Evolutionary conservation across 2,113 vertebrate species (phyloP).

Genomic region (Castor canadensis): DNA sequence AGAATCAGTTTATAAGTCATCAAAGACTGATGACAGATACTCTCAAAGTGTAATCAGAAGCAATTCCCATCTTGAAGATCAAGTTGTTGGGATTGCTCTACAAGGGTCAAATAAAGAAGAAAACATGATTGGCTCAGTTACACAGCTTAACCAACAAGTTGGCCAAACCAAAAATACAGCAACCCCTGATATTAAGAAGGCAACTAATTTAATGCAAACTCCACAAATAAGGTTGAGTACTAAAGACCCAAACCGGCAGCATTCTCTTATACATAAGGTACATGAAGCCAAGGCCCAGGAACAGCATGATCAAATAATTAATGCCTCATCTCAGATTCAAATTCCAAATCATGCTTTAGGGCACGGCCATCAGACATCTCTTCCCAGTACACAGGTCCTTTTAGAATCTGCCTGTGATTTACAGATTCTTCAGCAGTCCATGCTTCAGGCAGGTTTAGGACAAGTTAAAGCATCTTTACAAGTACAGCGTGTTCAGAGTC

Average conservation of each 20-base stretch:
- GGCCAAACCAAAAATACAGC: conserved; percentile 84
- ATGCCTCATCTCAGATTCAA: conserved; percentile 83
- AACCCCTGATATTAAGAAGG: conserved; percentile 88
- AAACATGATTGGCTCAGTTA: conserved; percentile 85
- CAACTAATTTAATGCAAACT: conserved; percentile 86
- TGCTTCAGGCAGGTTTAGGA: conserved; percentile 88
- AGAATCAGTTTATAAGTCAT: conserved; percentile 91
- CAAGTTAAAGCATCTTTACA: conserved; percentile 88
- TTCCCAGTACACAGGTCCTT: conserved; percentile 92
- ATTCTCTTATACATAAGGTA: conserved; percentile 89
- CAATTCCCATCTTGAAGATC: conserved; percentile 93
- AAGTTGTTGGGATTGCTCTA: conserved; percentile 88
- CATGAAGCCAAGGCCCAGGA: conserved; percentile 88
- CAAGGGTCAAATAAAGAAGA: conserved; percentile 90
- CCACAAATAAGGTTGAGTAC: conserved; percentile 86
- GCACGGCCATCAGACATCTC: conserved; percentile 90
- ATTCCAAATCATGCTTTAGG: conserved; percentile 86
- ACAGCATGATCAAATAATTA: conserved; percentile 87
- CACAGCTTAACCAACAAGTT: conserved; percentile 89
- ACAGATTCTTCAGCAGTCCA: conserved; percentile 95
- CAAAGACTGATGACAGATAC: conserved; percentile 94
- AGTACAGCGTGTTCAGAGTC: conserved; percentile 89
- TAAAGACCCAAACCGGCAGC: conserved; percentile 91
- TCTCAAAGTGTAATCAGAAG: conserved; percentile 97
- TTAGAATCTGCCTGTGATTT: conserved; percentile 90